These are phyloP conservation scores for Hypsopygia costalis DNA, from an alignment of 2,888 invertebrate genomes.

Conservation along the genomic window DNA sequence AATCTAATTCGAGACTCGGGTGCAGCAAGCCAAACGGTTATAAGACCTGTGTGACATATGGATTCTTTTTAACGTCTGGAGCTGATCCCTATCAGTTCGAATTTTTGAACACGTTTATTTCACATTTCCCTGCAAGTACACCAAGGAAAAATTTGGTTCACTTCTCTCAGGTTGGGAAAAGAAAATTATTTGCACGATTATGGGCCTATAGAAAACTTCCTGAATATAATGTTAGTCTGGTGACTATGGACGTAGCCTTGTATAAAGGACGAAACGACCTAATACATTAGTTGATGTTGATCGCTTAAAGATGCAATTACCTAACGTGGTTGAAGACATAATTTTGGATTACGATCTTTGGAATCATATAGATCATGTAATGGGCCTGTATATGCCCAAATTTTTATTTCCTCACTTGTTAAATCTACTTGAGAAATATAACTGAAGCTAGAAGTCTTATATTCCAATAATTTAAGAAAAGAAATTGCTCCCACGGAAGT, in stretches of 20 bases:
- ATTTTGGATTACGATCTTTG: background rate
- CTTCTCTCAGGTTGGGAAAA: constrained; percentile 26
- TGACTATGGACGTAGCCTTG: background rate
- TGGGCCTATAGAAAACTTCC: background rate
- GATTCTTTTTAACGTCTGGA: constrained; percentile 12
- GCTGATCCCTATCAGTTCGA: constrained; percentile 23
- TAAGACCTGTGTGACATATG: no score
- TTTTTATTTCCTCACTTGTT: background rate
- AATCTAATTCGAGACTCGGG: constrained; percentile 1
- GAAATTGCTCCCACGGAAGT: no score
- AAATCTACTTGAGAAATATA: background rate
- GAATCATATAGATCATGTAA: background rate
- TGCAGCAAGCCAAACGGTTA: no score
- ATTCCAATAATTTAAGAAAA: no score
- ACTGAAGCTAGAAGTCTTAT: no score
- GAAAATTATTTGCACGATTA: constrained; percentile 16
- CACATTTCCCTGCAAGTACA: constrained; percentile 28
- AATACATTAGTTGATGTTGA: background rate
- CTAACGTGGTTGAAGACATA: background rate
- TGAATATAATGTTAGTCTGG: background rate
- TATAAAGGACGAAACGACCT: background rate
- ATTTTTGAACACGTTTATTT: constrained; percentile 21
- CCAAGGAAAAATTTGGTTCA: constrained; percentile 32
- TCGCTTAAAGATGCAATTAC: background rate
- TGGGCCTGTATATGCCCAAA: background rate